Percentiles rank a stretch among this genome's conserved stretches.
phyloP scores from a whole-genome alignment of 2,113 vertebrate genomes.

The Speoplatyrhinus poulsoni region DNA sequence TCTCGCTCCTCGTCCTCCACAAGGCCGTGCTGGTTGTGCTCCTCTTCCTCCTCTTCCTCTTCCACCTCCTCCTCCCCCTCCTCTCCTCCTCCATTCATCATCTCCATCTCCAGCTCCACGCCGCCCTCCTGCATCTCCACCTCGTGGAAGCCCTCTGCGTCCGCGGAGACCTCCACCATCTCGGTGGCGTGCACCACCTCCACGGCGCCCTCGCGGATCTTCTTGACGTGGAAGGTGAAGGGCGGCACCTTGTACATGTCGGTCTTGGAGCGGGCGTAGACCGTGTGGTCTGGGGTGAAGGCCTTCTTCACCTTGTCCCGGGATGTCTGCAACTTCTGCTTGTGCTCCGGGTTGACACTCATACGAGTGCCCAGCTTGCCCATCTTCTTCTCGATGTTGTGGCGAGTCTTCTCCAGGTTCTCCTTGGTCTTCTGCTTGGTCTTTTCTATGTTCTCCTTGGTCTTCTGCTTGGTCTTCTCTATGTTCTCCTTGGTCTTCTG shows the following conservation, averaged over 20 bases:
- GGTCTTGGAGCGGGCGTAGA: slow-evolving; percentile 90
- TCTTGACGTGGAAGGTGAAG: slow-evolving; percentile 97
- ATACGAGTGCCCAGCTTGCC: slow-evolving; percentile 93
- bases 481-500: slow-evolving; percentile 89
- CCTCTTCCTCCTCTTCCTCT: slow-evolving; percentile 78
- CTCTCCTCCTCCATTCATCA: slow-evolving; percentile 69
- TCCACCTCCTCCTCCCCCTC: slow-evolving; percentile 63
- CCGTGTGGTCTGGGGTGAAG: slow-evolving; percentile 92
- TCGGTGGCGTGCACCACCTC: slow-evolving; percentile 89
- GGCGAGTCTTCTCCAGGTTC: slow-evolving; percentile 84
- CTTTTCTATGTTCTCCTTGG: slow-evolving; percentile 87
- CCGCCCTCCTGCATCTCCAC: slow-evolving; percentile 53
- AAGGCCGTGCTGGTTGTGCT: slow-evolving; percentile 83
- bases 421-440: slow-evolving; percentile 77
- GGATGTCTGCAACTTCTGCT: slow-evolving; percentile 91
- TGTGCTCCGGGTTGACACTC: slow-evolving; percentile 84
- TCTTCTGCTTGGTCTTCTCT: slow-evolving; percentile 89
- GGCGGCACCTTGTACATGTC: slow-evolving; percentile 95
- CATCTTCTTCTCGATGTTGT: slow-evolving; percentile 97
- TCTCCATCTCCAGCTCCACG: slow-evolving; percentile 74
- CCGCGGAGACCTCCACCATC: slow-evolving; percentile 88
- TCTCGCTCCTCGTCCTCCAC: slow-evolving; percentile 86
- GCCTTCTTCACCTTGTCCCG: slow-evolving; percentile 93
- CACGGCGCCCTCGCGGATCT: slow-evolving; percentile 88
- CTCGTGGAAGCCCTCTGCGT: slow-evolving; percentile 44